phyloP scores from a whole-genome alignment of 2,113 vertebrate genomes.

The Girardinichthys multiradiatus region DNA sequence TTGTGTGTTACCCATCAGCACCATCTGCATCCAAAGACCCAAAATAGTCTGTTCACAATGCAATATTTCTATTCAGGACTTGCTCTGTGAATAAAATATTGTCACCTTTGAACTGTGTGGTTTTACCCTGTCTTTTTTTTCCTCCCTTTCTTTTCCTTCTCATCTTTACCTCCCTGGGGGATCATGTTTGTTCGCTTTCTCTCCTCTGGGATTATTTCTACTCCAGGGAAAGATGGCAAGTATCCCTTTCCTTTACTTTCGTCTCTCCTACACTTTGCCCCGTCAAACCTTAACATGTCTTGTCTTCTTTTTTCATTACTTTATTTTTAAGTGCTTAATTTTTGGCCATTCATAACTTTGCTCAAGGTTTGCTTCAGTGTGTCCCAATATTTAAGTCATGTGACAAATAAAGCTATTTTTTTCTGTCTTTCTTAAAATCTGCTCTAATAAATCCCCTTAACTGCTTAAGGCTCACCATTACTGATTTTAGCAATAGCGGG shows the following conservation, averaged over 20 bases:
- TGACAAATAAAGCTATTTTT: background rate
- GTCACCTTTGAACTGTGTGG: conserved; percentile 78
- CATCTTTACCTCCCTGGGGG: conserved; percentile 66
- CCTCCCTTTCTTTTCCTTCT: conserved; percentile 57
- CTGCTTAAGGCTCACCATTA: background rate
- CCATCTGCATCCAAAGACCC: conserved; percentile 59
- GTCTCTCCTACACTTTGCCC: conserved; percentile 44
- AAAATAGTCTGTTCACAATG: conserved; percentile 57
- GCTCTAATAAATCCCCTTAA: background rate
- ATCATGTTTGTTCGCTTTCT: conserved; percentile 58
- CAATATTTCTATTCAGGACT: conserved; percentile 85
- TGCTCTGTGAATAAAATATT: conserved; percentile 84
- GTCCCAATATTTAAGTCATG: background rate
- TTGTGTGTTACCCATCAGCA: conserved; percentile 46
- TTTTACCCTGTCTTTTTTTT: conserved; percentile 75
- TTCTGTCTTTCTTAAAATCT: background rate
- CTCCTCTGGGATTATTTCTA: conserved; percentile 78
- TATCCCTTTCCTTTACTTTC: conserved; percentile 69
- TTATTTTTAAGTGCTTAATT: conserved; percentile 23
- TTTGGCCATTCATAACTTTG: background rate
- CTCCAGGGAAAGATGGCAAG: conserved; percentile 82
- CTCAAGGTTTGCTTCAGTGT: background rate
- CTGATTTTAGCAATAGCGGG: background rate
- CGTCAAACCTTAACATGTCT: conserved; percentile 30
- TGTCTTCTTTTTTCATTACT: conserved; percentile 17